These are phyloP conservation scores for Montipora efflorescens DNA, from an alignment of 64 coral and sea anemone species.

Conservation along the genomic window DNA sequence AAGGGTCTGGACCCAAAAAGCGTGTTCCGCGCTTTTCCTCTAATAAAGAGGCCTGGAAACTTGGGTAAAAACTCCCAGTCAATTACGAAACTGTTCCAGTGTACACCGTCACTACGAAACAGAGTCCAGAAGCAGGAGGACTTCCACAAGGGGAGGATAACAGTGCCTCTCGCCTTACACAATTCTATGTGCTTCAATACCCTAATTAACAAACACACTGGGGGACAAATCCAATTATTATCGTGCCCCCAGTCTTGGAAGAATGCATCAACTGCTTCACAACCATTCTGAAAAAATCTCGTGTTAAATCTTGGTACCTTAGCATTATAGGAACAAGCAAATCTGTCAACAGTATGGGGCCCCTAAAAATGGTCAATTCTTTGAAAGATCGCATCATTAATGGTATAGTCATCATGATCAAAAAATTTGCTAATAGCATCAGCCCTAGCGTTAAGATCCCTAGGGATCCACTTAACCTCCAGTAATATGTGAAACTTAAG, in stretches of 20 bases:
- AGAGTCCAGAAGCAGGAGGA: slow-evolving; percentile 28
- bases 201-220: not conserved
- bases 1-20: slow-evolving; percentile 34
- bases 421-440: slow-evolving; percentile 13
- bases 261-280: too few species aligned
- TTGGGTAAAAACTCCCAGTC: slow-evolving; percentile 42
- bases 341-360: not conserved
- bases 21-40: slow-evolving; percentile 33
- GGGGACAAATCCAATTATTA: not conserved
- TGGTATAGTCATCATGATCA: not conserved
- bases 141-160: slow-evolving; percentile 1
- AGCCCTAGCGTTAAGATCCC: not conserved
- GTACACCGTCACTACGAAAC: not conserved
- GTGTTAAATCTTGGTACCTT: too few species aligned
- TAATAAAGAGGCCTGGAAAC: slow-evolving; percentile 30
- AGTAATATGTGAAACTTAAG: not conserved
- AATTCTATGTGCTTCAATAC: not conserved
- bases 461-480: too few species aligned
- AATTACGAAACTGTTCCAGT: slow-evolving; percentile 9
- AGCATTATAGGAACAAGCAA: too few species aligned
- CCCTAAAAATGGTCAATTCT: not conserved
- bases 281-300: too few species aligned
- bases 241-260: too few species aligned
- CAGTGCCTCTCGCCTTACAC: slow-evolving; percentile 30
- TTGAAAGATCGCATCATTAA: not conserved